A percentile compares a stretch with the other conserved stretches of the same genome.
These are phyloP conservation scores for Apocrypta bakeri DNA, from an alignment of 1,140 invertebrate genomes.

Conservation along the genomic window DNA sequence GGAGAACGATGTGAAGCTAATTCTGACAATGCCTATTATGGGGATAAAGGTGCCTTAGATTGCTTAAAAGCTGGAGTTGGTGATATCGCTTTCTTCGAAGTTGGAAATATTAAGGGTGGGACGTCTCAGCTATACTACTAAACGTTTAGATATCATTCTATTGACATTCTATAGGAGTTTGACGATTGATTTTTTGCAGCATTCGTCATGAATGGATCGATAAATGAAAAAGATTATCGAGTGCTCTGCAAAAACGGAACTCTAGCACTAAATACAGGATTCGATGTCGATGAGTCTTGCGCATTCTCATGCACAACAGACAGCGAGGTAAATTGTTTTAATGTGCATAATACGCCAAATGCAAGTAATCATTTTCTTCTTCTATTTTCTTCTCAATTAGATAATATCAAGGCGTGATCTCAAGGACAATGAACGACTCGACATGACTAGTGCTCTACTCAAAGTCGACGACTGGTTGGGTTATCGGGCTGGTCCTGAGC, in stretches of 20 bases:
- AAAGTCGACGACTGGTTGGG: slow-evolving; percentile 75
- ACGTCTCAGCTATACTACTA: no score
- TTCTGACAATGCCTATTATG: slow-evolving; percentile 77
- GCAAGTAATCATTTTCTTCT: no score
- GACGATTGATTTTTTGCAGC: not conserved
- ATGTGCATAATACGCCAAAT: no score
- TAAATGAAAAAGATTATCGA: slow-evolving; percentile 64
- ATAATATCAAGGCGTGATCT: slow-evolving; percentile 61
- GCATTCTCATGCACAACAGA: slow-evolving; percentile 77
- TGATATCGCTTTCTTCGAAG: slow-evolving; percentile 79
- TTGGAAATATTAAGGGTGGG: slow-evolving; percentile 71
- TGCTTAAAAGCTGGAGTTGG: slow-evolving; percentile 75
- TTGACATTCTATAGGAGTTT: no score
- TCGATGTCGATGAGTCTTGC: slow-evolving; percentile 75
- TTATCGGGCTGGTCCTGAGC: slow-evolving; percentile 53
- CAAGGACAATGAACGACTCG: slow-evolving; percentile 64
- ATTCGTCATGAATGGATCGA: not conserved
- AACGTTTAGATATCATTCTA: no score
- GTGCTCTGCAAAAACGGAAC: slow-evolving; percentile 78
- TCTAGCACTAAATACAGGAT: slow-evolving; percentile 71
- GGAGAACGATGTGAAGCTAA: slow-evolving; percentile 69
- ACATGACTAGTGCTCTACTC: slow-evolving; percentile 69
- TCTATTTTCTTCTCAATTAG: slow-evolving; percentile 60
- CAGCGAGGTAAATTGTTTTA: slow-evolving; percentile 76
- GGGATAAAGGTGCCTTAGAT: slow-evolving; percentile 78